Evolutionary conservation across 1,140 invertebrate species (phyloP), one percentile per base, ranked within the genome.

Genomic region (Metopolophium dirhodum): DNA sequence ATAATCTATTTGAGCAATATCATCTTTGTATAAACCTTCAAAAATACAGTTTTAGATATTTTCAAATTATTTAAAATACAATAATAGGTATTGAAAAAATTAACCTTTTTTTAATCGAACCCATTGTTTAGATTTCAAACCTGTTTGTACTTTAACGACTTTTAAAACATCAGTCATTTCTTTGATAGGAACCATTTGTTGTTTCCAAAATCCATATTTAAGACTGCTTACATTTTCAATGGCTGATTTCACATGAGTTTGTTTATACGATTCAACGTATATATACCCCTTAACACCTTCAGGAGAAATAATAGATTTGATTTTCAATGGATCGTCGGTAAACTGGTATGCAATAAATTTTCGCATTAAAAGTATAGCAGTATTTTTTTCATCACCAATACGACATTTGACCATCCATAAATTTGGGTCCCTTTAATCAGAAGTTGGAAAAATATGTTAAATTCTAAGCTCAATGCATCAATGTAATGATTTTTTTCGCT

Each of bases 131-230:
- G 97, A 96, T 95, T 99, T 99, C 1, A 99, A 95, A 26, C 97
- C 97, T 35, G 97, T 97, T 94, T 98, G 98, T 94, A 99, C 98
- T 95, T 99, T 99, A 1, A 99, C 98, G 0, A 99, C 99, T 94
- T 98, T 96, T 18, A 99, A 95, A 0, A 99, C 98, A 96, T 99
- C 99, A 0, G 98, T 99, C 99, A 99, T 99, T 96, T 99, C 99
- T 95, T 99, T 99, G 93, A 99, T 99, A 0, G 99, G 99, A n/a
- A 99, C 99, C 99, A 99, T 99, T 96, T 97, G 97, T 95, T 99
- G 98, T 94, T 98, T 97, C 97, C 98, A 99, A 94, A 97, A 96
- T 89, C 98, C 99, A 96, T 98, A 97, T 94, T 97, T 96, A 1
- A 99, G 96, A 94, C 97, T 99, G 7, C 98, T 97, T n/a, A 99